Base-by-base conservation (phyloP, 2,113 vertebrate species). In the Triplophysa siluroides region DNA sequence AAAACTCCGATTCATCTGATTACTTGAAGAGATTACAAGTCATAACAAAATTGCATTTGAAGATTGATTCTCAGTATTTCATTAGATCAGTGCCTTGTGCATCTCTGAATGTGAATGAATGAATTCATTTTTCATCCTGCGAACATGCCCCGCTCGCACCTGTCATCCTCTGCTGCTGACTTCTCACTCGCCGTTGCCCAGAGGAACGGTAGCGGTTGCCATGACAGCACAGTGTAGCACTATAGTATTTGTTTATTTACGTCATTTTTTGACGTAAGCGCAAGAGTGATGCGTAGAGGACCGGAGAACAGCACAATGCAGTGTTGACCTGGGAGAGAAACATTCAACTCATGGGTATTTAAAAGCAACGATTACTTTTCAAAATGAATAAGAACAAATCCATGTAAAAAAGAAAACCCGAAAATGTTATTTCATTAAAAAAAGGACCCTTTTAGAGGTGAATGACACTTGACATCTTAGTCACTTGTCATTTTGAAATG, bases 191-290 rank as follows among this genome's bases (percentile, higher is more conserved):
- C 77, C 1, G 83, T 80, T 66, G 81, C 83, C 76, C n/a, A 3
- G 54, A 77, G 75, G 61, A 81, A 79, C 82, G 8, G 80, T 41
- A 26, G 61, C 72, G 1, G 82, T 86, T 86, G 76, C 79, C 77
- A 86, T 82, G 79, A 82, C 21, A 83, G 58, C 79, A 14, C 58
- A 56, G 58, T 16, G n/a, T n/a, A 33, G 62, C 70, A 14, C 50
- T 80, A 43, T 19, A 21, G 66, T 67, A 72, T 50, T 66, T 86
- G 76, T 77, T 81, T 79, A 86, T 83, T 83, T 82, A 72, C 47
- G 18, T 66, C 23, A 58, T 14, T 19, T 72, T 74, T 61, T 83
- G 71, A 83, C 62, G 80, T 77, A 72, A 79, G 56, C 21, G 23
- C 21, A 19, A 38, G 50, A 67, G 47, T 64, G 76, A 79, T 76